Conservation (phyloP, 2,113 vertebrate species). For the Elanoides forficatus region DNA sequence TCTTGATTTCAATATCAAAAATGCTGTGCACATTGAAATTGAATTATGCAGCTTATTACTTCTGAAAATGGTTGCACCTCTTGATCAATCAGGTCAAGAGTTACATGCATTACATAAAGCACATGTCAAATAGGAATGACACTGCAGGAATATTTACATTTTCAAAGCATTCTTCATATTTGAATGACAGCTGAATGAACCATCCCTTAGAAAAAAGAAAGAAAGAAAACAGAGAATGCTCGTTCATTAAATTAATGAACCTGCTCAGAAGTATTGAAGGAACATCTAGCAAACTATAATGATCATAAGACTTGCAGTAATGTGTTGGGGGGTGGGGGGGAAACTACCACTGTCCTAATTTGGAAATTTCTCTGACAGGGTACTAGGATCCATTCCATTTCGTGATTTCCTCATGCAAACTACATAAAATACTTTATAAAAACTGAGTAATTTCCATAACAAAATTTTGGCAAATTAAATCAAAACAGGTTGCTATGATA, state of each 20-base stretch:
- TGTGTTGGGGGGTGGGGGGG: fast-evolving
- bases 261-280: neutral
- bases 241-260: neutral
- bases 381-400: neutral
- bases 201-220: neutral
- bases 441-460: neutral
- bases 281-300: neutral
- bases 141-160: neutral
- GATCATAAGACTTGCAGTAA: neutral
- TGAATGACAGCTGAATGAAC: neutral
- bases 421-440: neutral
- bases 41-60: neutral
- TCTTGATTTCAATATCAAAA: neutral
- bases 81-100: neutral
- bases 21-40: neutral
- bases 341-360: neutral
- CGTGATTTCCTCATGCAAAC: neutral
- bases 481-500: constrained; percentile 14
- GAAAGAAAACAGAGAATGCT: neutral
- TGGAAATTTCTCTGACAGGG: neutral
- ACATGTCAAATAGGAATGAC: neutral
- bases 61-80: neutral
- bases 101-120: neutral
- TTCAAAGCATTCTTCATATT: neutral
- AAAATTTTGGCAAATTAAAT: neutral